Evolutionary conservation across 2,888 invertebrate species (phyloP), one percentile per base, ranked within the genome.

Genomic region (Cantharis rustica): DNA sequence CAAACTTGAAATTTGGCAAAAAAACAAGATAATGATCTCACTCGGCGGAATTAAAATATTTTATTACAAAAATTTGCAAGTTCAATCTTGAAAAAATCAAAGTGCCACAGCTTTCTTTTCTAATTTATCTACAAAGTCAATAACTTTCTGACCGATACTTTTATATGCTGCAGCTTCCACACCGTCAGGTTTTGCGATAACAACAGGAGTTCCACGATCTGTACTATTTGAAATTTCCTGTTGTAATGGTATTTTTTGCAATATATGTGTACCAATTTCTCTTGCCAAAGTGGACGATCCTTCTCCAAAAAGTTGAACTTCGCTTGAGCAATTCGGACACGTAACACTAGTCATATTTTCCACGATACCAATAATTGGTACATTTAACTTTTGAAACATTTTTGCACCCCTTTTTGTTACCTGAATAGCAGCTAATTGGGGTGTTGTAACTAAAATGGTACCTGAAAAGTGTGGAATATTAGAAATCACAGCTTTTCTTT

Each of bases 361-460:
- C 0, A 97, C 93, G 77, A 98, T 86, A n/a, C 98, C 98, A 68
- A 95, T 90, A 62, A 98, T 91, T 0, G 96, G 96, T 9, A 96
- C 92, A 79, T 93, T 91, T 1, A 98, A 90, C 86, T 94, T 96
- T 78, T 92, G 90, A 84, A 96, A 96, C 97, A 98, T 97, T 82
- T 93, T 93, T 0, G 95, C 94, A 11, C 97, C 97, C 82, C 96
- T 91, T 83, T 92, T 90, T 0, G 97, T 95, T 20, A 98, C 97
- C 85, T 96, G 93, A 7, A 98, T 86, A 0, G 98, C 95, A 2
- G 97, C 94, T 72, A 92, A 92, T 87, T 98, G 98, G 0, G 98
- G 98, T 0, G 98, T 98, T 10, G 97, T 96, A 0, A 98, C 96
- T 69, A 98, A 89, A n/a, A 98, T 85, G 4, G 94, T 96, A 16